phyloP scores from a whole-genome alignment of 1,140 invertebrate genomes.

The Euwallacea fornicatus region DNA sequence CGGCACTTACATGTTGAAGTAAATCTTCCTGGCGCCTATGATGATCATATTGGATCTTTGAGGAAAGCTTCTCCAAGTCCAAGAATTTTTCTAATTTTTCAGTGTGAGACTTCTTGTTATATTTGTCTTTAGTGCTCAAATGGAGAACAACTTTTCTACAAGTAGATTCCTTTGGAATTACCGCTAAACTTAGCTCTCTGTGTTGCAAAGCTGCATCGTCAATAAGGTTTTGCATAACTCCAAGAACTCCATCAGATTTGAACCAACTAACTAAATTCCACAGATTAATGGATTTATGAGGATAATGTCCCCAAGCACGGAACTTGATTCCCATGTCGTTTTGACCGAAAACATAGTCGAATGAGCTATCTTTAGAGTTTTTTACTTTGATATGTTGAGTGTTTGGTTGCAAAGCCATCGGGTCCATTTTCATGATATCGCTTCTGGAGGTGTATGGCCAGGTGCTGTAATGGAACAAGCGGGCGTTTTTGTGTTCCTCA shows the following conservation, averaged over 20 bases:
- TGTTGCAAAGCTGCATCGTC: constrained; percentile 39
- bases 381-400: constrained; percentile 24
- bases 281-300: constrained; percentile 51
- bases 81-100: constrained; percentile 8
- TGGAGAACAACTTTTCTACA: constrained; percentile 30
- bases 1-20: constrained; percentile 54
- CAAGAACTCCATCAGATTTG: constrained; percentile 43
- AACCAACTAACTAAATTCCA: constrained; percentile 38
- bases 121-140: constrained; percentile 20
- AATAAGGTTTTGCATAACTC: constrained; percentile 39
- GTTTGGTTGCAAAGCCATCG: constrained; percentile 40
- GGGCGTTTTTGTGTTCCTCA: constrained; percentile 53
- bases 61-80: constrained; percentile 6
- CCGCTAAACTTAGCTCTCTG: constrained; percentile 38
- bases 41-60: constrained; percentile 8
- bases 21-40: constrained; percentile 56
- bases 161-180: constrained; percentile 39
- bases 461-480: constrained; percentile 59
- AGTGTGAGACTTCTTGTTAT: constrained; percentile 22
- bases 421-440: constrained; percentile 58
- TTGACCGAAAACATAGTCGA: constrained; percentile 34
- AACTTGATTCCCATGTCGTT: constrained; percentile 41
- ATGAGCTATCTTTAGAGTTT: constrained; percentile 1
- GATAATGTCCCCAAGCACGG: constrained; percentile 57
- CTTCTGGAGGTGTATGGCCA: constrained; percentile 62